phyloP scores from a whole-genome alignment of 53 echinoderm and acorn worm species.

The Apostichopus leukothele region DNA sequence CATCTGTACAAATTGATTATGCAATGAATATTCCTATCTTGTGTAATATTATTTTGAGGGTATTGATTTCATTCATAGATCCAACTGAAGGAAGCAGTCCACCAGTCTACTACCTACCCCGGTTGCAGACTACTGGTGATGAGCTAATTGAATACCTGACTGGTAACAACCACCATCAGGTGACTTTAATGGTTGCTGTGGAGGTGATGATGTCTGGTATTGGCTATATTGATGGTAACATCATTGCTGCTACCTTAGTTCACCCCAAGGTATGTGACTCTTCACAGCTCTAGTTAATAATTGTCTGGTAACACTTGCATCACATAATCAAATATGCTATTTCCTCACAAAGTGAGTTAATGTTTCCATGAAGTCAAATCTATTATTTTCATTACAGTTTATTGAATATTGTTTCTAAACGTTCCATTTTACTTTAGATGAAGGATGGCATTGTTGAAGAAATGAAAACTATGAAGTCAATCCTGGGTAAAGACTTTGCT shows the following conservation, averaged over 20 bases:
- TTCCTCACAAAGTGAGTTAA: too few relatives aligned
- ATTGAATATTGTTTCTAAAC: background rate
- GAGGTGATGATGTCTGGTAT: constrained; percentile 22
- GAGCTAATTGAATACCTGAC: constrained; percentile 36
- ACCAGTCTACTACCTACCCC: background rate
- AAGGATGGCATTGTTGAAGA: background rate
- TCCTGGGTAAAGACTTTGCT: background rate
- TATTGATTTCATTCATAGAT: background rate
- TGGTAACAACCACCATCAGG: constrained; percentile 28
- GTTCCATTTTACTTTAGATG: background rate
- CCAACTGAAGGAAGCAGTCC: background rate
- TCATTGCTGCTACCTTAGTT: background rate
- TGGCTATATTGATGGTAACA: constrained; percentile 21
- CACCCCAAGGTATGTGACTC: background rate
- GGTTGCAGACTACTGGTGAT: constrained; percentile 4
- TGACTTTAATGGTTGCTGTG: constrained; percentile 3
- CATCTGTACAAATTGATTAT: too few relatives aligned
- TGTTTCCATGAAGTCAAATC: too few relatives aligned
- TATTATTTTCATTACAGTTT: too few relatives aligned
- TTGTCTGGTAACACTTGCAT: too few relatives aligned
- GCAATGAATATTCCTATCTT: too few relatives aligned
- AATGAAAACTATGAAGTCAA: constrained; percentile 20
- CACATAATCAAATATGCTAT: too few relatives aligned
- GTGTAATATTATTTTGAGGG: too few relatives aligned
- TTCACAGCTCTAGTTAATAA: too few relatives aligned